Evolutionary conservation across 2,113 vertebrate species (phyloP).

Genomic region (Tapirus terrestris): DNA sequence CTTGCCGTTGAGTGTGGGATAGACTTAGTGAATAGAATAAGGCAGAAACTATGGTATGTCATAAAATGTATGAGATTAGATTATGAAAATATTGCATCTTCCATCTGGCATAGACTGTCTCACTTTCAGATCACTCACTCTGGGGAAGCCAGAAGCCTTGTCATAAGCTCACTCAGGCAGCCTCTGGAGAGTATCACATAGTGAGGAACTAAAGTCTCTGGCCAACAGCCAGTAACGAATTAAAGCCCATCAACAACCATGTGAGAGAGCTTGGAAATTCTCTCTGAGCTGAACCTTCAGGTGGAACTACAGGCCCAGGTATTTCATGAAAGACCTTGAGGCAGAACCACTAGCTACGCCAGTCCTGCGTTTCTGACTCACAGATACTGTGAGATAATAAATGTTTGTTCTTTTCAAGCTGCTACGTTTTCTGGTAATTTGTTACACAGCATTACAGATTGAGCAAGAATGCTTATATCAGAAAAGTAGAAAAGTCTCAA

Average conservation of each 20-base stretch:
- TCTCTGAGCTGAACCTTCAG: background rate
- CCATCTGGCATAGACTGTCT: background rate
- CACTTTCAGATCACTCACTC: background rate
- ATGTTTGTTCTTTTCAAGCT: background rate
- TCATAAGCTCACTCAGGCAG: background rate
- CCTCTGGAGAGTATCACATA: background rate
- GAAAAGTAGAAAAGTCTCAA: background rate
- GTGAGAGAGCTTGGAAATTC: background rate
- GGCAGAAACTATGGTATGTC: background rate
- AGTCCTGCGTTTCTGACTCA: background rate
- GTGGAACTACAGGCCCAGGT: background rate
- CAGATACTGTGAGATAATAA: background rate
- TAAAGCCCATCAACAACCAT: background rate
- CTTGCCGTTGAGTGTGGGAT: background rate
- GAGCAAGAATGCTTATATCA: background rate
- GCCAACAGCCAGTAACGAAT: background rate
- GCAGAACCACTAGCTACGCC: background rate
- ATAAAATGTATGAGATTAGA: background rate
- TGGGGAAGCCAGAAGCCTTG: background rate
- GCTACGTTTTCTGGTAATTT: background rate
- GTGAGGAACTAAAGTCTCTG: background rate
- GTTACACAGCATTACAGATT: background rate
- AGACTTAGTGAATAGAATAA: background rate
- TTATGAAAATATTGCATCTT: background rate
- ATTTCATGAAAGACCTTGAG: background rate